Evolutionary conservation across 1,140 invertebrate species (phyloP).

Genomic region (Ridgeia piscesae): DNA sequence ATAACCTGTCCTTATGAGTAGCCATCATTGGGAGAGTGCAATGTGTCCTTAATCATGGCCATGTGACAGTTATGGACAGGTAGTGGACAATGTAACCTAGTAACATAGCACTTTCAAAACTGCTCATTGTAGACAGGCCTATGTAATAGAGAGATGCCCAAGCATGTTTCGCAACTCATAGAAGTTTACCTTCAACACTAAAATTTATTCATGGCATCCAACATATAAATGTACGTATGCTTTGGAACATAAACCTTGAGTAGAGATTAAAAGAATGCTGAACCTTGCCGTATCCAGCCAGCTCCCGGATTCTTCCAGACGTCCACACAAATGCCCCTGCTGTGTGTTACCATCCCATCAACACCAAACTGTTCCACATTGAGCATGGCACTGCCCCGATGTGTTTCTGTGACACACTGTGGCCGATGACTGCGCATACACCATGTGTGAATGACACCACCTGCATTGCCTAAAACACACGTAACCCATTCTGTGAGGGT

Average conservation of each 20-base stretch:
- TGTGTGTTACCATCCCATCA: not conserved
- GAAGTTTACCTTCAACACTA: not conserved
- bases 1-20: too few species aligned
- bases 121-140: not conserved
- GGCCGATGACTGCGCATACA: constrained; percentile 10
- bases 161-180: not conserved
- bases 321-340: not conserved
- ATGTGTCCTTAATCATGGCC: too few species aligned
- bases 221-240: not conserved
- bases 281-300: not conserved
- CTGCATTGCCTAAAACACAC: not conserved
- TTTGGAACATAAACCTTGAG: not conserved
- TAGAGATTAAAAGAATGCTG: not conserved
- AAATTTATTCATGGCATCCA: not conserved
- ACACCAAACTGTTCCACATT: not conserved
- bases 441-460: not conserved
- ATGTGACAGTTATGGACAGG: too few species aligned
- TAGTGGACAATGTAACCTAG: too few species aligned
- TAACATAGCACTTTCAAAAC: too few species aligned
- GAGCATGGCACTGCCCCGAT: not conserved
- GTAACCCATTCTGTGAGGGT: too few species aligned
- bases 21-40: too few species aligned
- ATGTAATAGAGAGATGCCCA: not conserved
- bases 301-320: not conserved
- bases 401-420: not conserved